Percentiles rank a stretch among this genome's conserved stretches.
phyloP scores from a whole-genome alignment of 2,797 vertebrate species.

The Macropus fuliginosus region DNA sequence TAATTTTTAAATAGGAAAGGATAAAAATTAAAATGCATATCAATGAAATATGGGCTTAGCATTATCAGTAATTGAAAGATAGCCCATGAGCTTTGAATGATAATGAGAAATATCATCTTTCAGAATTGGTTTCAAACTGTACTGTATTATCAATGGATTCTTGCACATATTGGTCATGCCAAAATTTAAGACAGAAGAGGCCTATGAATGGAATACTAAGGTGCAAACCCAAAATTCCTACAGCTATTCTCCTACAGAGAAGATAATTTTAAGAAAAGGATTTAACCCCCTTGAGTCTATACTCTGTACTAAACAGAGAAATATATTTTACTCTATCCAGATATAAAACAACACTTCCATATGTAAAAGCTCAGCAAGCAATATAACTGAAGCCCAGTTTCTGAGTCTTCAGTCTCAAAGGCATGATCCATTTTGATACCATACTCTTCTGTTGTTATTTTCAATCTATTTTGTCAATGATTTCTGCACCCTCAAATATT shows the following conservation, averaged over 20 bases:
- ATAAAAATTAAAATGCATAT: not conserved
- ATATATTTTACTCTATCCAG: not conserved
- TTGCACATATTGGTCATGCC: not conserved
- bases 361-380: not conserved
- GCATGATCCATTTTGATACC: not conserved
- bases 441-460: not conserved
- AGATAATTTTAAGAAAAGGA: not conserved
- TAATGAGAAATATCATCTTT: conserved; percentile 10
- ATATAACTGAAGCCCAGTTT: not conserved
- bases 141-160: not conserved
- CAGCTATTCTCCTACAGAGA: not conserved
- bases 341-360: conserved; percentile 26
- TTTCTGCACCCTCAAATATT: not conserved
- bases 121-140: conserved; percentile 8
- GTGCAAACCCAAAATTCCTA: not conserved
- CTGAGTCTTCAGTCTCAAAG: not conserved
- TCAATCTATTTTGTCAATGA: not conserved
- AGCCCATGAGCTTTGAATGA: not conserved
- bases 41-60: not conserved
- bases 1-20: not conserved
- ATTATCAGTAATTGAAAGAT: not conserved
- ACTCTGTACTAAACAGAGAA: not conserved
- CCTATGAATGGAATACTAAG: not conserved
- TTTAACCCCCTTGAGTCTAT: not conserved
- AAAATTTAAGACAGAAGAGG: not conserved